These are phyloP conservation scores for Stratiolaelaps scimitus DNA, from an alignment of 1,140 invertebrate species.

Conservation along the genomic window DNA sequence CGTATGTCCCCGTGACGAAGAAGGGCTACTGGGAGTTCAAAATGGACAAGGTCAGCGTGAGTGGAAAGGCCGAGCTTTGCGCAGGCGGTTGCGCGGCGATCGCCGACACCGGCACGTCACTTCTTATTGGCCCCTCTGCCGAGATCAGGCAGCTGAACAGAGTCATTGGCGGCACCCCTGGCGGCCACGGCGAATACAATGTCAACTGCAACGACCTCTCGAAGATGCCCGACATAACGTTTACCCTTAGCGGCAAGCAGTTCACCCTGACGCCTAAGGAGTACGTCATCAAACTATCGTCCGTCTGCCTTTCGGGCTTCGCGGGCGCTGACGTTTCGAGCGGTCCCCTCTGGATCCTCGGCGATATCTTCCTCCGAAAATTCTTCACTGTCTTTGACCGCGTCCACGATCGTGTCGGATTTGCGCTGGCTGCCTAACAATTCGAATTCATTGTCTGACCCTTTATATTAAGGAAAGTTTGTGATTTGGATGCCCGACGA, in stretches of 20 bases:
- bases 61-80: slow-evolving; percentile 50
- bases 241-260: slow-evolving; percentile 59
- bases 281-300: slow-evolving; percentile 65
- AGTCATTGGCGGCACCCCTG: slow-evolving; percentile 62
- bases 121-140: slow-evolving; percentile 81
- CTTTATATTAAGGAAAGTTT: too few species aligned
- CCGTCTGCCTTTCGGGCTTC: slow-evolving; percentile 75
- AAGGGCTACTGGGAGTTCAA: slow-evolving; percentile 95
- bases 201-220: slow-evolving; percentile 62
- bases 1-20: slow-evolving; percentile 69
- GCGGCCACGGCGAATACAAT: slow-evolving; percentile 57
- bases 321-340: slow-evolving; percentile 89
- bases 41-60: slow-evolving; percentile 61
- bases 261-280: slow-evolving; percentile 71
- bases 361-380: slow-evolving; percentile 90
- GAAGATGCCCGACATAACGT: slow-evolving; percentile 62
- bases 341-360: slow-evolving; percentile 89
- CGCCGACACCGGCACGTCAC: slow-evolving; percentile 93
- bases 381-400: slow-evolving; percentile 95
- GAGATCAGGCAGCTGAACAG: slow-evolving; percentile 73
- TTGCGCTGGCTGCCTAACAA: slow-evolving; percentile 52
- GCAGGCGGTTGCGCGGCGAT: slow-evolving; percentile 72
- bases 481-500: too few species aligned
- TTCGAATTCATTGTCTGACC: too few species aligned
- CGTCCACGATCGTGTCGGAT: slow-evolving; percentile 77